Evolutionary conservation across 2,797 vertebrate species (phyloP).

Genomic region (Apogon hyalosoma): DNA sequence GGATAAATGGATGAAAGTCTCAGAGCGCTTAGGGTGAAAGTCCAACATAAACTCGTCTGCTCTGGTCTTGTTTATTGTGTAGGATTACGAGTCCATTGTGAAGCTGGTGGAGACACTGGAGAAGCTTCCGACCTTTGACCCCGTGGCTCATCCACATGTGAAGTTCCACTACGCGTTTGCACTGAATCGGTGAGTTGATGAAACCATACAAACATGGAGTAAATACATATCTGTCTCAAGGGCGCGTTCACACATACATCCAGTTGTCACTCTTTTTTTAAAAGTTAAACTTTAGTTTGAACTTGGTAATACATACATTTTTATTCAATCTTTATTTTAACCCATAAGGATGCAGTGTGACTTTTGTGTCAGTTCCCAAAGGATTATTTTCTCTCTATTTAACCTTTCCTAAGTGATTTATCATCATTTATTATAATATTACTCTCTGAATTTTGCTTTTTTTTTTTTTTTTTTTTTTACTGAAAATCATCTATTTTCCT

Average conservation of each 20-base stretch:
- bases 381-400: too few species aligned
- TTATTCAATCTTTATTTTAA: too few species aligned
- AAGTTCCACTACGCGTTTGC: slow-evolving; percentile 98
- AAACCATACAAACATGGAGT: background rate
- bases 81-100: slow-evolving; percentile 98
- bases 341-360: too few species aligned
- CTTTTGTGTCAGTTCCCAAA: too few species aligned
- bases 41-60: slow-evolving; percentile 13
- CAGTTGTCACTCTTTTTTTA: background rate
- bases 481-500: too few species aligned
- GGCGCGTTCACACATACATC: background rate
- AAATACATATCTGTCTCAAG: too few species aligned
- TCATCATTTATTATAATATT: too few species aligned
- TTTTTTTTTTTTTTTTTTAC: too few species aligned
- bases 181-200: slow-evolving; percentile 91
- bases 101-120: slow-evolving; percentile 96
- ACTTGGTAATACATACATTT: too few species aligned
- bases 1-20: slow-evolving; percentile 1
- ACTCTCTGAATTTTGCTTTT: too few species aligned
- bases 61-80: slow-evolving; percentile 20
- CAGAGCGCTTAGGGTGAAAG: background rate
- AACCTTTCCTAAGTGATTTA: too few species aligned
- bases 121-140: slow-evolving; percentile 97
- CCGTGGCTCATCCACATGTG: slow-evolving; percentile 93
- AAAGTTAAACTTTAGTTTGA: too few species aligned